Base-by-base conservation (phyloP, 2,113 vertebrate species). In the Pantherophis guttatus region DNA sequence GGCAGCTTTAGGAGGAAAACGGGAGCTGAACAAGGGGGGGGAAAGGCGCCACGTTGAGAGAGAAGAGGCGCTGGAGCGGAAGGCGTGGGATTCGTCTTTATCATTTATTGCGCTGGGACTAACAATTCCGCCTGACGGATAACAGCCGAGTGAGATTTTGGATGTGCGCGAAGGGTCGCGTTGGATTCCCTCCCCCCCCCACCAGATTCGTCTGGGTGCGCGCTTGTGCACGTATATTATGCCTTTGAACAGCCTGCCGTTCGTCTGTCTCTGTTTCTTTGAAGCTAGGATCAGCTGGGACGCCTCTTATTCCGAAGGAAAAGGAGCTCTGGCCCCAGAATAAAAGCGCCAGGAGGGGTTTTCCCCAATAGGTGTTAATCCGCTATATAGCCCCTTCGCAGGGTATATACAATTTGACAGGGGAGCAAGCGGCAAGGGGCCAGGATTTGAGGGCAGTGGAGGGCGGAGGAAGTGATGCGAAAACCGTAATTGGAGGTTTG, bases 251-350 rank as follows among this genome's bases (percentile, higher is more conserved):
- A 44, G 33, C 75, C 75, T 81, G 75, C 33, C 39, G 70, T 81
- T 52, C 17, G 23, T 55, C 17, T 17, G 23, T 55, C 17, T 26
- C 81, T 50, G 81, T 0, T 94, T 94, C 89, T 10, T 0, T 0
- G 50, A 65, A 86, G 39, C 92, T 91, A 94, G 33, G 92, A 75
- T 92, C 57, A 91, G 52, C 65, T 87, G 93, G 87, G 53, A 93
- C 59, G 52, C 44, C 87, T 1, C 2, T 85, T 55, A 39, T 90
- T 86, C 0, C 54, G 0, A 2, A 17, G 17, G 9, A 0, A 5
- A 70, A 5, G 12, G 26, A 8, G 17, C 19, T 9, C 52, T 53
- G 23, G 5, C 24, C 24, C 39, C 50, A 50, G 1, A 23, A 10
- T 29, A 50, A 88, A 57, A 8, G n/a, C 29, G 2, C 59, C 26